Percentiles rank a stretch among this genome's conserved stretches.
phyloP scores from a whole-genome alignment of 2,113 vertebrate species.

The Gobius niger region DNA sequence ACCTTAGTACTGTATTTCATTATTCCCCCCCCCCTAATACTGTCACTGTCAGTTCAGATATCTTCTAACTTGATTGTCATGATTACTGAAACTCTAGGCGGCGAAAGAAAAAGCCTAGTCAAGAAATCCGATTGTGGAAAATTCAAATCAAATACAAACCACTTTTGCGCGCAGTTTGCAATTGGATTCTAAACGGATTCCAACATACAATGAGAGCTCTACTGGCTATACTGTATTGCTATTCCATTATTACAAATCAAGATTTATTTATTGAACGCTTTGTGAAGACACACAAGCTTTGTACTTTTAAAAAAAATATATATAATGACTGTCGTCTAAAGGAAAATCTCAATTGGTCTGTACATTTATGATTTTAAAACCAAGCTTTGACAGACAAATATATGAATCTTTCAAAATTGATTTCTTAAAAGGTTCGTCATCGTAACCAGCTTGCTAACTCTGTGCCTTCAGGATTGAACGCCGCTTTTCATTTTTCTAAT shows the following conservation, averaged over 20 bases:
- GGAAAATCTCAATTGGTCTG: no score
- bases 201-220: not conserved
- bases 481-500: no score
- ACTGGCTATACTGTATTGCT: not conserved
- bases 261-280: not conserved
- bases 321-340: not conserved
- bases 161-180: not conserved
- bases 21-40: not conserved
- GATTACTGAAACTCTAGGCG: not conserved
- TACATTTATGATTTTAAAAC: no score
- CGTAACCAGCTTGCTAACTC: no score
- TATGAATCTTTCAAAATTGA: no score
- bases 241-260: not conserved
- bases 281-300: not conserved
- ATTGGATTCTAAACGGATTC: not conserved
- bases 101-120: not conserved
- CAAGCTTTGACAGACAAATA: no score
- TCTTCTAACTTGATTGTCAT: not conserved
- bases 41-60: not conserved
- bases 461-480: no score
- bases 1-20: not conserved
- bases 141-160: not conserved
- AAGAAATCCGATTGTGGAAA: not conserved
- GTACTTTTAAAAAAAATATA: not conserved
- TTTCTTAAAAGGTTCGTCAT: no score